Evolutionary conservation across 2,888 invertebrate species (phyloP).

Genomic region (Oxystoma pomonae): DNA sequence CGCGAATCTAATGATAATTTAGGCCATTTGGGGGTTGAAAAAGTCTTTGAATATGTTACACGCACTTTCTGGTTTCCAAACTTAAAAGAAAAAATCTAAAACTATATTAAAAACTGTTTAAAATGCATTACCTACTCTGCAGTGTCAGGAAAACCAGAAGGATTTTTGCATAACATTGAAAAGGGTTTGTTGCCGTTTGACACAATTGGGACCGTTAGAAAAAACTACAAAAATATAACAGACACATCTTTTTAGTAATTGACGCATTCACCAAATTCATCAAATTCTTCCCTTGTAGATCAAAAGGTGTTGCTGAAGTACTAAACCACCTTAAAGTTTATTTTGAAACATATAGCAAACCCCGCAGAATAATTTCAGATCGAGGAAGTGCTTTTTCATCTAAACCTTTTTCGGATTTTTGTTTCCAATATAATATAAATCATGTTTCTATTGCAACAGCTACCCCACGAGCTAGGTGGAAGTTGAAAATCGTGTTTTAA

Average conservation of each 20-base stretch:
- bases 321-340: conserved; percentile 27
- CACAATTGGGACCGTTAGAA: conserved; percentile 28
- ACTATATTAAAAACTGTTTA: conserved; percentile 33
- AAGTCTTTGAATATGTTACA: conserved; percentile 29
- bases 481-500: conserved; percentile 12
- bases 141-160: conserved; percentile 28
- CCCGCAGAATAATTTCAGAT: conserved; percentile 30
- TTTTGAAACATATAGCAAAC: conserved; percentile 29
- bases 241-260: conserved; percentile 32
- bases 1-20: conserved; percentile 30
- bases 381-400: conserved; percentile 34
- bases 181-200: conserved; percentile 32
- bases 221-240: conserved; percentile 17
- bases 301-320: conserved; percentile 23
- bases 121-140: conserved; percentile 31
- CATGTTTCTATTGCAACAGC: conserved; percentile 30
- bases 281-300: conserved; percentile 27
- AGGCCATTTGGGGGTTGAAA: conserved; percentile 36
- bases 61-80: conserved; percentile 38
- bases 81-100: conserved; percentile 28
- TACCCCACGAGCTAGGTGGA: conserved; percentile 34
- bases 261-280: conserved; percentile 35
- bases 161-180: conserved; percentile 30
- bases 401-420: conserved; percentile 25
- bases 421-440: too few species aligned